A percentile compares a stretch with the other conserved stretches of the same genome.
phyloP scores from a whole-genome alignment of 2,888 invertebrate species.

The Sthenelais limicola region DNA sequence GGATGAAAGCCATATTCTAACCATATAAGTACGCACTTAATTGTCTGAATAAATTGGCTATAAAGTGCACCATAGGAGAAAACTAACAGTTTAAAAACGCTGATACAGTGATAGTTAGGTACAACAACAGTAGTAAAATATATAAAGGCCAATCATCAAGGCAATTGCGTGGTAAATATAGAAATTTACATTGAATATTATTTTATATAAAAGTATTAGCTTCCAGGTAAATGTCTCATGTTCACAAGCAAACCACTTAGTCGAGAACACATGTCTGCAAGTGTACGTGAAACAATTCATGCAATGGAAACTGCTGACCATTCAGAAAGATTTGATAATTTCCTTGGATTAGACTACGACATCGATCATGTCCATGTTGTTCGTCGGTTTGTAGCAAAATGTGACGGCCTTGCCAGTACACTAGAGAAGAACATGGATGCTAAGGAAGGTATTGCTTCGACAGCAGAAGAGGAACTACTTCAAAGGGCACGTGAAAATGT shows the following conservation, averaged over 20 bases:
- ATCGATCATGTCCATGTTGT: too few species aligned
- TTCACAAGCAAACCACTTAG: background rate
- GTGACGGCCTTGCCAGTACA: background rate
- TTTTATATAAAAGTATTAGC: too few species aligned
- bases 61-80: too few species aligned
- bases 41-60: too few species aligned
- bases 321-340: background rate
- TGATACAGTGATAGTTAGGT: too few species aligned
- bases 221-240: background rate
- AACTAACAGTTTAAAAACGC: too few species aligned
- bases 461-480: background rate
- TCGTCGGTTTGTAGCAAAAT: background rate
- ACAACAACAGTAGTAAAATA: too few species aligned
- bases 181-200: too few species aligned
- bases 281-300: background rate
- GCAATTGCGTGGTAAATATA: too few species aligned
- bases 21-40: too few species aligned
- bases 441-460: background rate
- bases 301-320: background rate
- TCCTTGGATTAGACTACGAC: conserved; percentile 1
- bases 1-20: too few species aligned
- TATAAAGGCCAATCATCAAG: too few species aligned
- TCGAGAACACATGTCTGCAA: background rate
- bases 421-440: conserved; percentile 7
- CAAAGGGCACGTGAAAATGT: background rate